Conservation (phyloP, 2,888 invertebrate species). For the Marasmarcha lunaedactyla region DNA sequence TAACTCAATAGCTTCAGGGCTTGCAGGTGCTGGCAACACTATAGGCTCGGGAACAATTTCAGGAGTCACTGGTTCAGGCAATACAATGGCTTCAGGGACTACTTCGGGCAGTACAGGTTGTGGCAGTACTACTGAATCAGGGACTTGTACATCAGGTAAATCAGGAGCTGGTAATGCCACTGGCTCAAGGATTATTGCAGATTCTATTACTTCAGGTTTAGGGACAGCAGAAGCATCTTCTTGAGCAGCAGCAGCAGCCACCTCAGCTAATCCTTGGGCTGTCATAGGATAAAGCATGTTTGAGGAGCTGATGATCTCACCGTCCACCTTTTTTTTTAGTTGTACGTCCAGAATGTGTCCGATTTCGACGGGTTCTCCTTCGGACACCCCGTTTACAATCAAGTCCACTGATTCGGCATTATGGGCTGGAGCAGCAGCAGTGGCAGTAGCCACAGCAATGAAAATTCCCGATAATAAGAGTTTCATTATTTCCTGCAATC, state of each 20-base stretch:
- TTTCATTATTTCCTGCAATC: conserved; percentile 31
- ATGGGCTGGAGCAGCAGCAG: conserved; percentile 27
- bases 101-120: conserved; percentile 10
- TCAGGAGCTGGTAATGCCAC: conserved; percentile 11
- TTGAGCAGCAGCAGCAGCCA: conserved; percentile 21
- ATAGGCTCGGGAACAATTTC: conserved; percentile 10
- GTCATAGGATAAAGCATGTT: conserved; percentile 35
- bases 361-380: conserved; percentile 35
- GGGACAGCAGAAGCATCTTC: not conserved
- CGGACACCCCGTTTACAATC: conserved; percentile 36
- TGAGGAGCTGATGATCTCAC: conserved; percentile 23
- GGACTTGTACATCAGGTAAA: conserved; percentile 13
- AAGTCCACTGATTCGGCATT: conserved; percentile 31
- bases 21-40: not conserved
- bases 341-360: conserved; percentile 32
- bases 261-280: conserved; percentile 35
- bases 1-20: conserved; percentile 8
- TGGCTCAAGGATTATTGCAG: conserved; percentile 9
- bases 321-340: conserved; percentile 30
- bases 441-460: conserved; percentile 32
- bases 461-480: conserved; percentile 34
- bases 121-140: conserved; percentile 14
- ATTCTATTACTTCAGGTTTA: not conserved
- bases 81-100: conserved; percentile 8
- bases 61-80: conserved; percentile 7